Base-by-base conservation (phyloP, 2,888 invertebrate species). In the Cerceris ruficornis region DNA sequence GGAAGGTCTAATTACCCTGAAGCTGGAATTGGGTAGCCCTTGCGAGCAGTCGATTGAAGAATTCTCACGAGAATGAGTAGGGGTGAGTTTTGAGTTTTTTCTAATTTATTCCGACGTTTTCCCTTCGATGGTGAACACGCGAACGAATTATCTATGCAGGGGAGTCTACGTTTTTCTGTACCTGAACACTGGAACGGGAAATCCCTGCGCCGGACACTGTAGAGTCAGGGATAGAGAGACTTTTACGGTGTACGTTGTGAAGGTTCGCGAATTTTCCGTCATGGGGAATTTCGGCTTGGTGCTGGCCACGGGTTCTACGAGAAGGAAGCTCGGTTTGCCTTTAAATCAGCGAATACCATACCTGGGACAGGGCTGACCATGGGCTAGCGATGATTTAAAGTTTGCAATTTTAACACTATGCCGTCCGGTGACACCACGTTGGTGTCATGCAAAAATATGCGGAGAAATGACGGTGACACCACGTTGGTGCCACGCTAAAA, bases 151-250 rank as follows among this genome's bases (percentile, higher is more conserved):
- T 13, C 8, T 52, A 52, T 14, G 52, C 13, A 13, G 1, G n/a
- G 1, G 1, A 2, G 5, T n/a, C 52, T 13, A n/a, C 5, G 13
- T 46, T 46, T 8, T 62, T 6, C 46, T 46, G 67, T 88, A 89
- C 89, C 89, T 90, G 90, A 88, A 89, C 62, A 81, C 89, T 82
- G 90, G 90, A 82, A 89, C 88, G 43, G 89, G 89, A 93, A 94
- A 96, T 66, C 95, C 96, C 93, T 96, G 96, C 77, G 96, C 96
- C 64, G 96, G 96, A 90, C 96, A 96, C 85, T 95, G 93, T 84
- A 97, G 93, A 79, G 95, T 94, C 86, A 95, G 88, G 75, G 93
- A 86, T 72, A 84, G 86, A 52, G 84, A 82, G 68, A 84, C 88
- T 76, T 80, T 81, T 70, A 91, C 91, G 71, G 88, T 90, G 64